Conservation (phyloP, 1,140 invertebrate genomes). For the Diuraphis noxia region DNA sequence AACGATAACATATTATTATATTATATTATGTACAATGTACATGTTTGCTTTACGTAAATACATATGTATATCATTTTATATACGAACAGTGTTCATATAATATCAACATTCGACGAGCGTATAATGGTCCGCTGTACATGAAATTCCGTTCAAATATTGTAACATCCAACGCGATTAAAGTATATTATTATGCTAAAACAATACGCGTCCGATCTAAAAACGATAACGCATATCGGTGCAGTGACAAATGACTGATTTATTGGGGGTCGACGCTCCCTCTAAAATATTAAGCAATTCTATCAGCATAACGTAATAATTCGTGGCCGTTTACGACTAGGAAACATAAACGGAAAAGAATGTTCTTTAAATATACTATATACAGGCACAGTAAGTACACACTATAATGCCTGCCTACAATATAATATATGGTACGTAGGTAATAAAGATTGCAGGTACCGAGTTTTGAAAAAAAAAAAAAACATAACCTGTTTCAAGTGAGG, state of each 20-base stretch:
- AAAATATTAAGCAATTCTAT: neutral
- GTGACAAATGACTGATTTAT: conserved; percentile 52
- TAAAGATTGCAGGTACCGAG: neutral
- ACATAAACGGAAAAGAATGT: conserved; percentile 12
- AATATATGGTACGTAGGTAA: neutral
- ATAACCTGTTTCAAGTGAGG: neutral
- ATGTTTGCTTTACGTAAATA: neutral
- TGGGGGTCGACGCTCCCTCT: conserved; percentile 30
- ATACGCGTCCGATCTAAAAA: neutral
- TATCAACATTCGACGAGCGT: neutral
- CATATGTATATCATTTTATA: neutral
- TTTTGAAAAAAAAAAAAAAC: neutral
- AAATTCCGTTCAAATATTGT: neutral
- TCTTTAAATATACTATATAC: neutral
- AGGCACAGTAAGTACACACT: no score
- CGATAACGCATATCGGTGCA: neutral
- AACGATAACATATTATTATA: neutral
- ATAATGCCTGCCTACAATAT: neutral
- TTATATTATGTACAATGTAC: neutral
- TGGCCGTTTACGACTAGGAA: neutral
- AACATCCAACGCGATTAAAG: neutral
- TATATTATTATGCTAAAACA: neutral
- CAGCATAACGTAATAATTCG: neutral
- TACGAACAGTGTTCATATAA: neutral
- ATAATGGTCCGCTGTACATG: neutral